Base-by-base conservation (phyloP, 2,888 invertebrate species). In the Apeira syringaria region DNA sequence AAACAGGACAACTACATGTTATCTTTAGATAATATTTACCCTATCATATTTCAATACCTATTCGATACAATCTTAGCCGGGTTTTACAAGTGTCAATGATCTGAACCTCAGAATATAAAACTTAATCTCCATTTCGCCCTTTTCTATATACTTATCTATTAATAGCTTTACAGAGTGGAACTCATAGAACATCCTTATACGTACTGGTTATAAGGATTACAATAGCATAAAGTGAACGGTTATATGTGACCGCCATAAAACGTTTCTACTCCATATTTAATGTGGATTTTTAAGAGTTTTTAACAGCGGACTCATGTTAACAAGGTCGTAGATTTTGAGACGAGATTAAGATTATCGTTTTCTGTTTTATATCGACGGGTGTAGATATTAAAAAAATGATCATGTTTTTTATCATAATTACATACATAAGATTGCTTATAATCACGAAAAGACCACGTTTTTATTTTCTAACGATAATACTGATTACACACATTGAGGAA, bases 231-330 rank as follows among this genome's bases (percentile, higher is more conserved):
- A 2, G 7, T 20, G 7, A 12, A 5, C n/a, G 5, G 10, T 35
- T 43, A 32, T 44, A 34, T 29, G 30, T 27, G 43, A 29, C 34
- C 34, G 18, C 30, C 31, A 44, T 52, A 52, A 52, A 48, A 50
- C n/a, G 41, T 30, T 46, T 46, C 35, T 47, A 47, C 40, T 42
- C 50, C 50, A 46, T 52, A 46, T 55, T 50, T 46, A 52, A 36
- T 48, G 35, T 32, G 32, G 15, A 9, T 47, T 53, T 50, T 46
- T 39, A 47, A 45, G 40, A 31, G 37, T 40, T 45, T 41, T 5
- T 20, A 34, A 28, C 28, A 33, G 10, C 36, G 11, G 9, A 10
- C 9, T 18, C 40, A 33, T 50, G 41, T 43, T 41, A 50, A 30
- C 42, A 38, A 41, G 28, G 31, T 37, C 22, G 13, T 34, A 17